Conservation (phyloP, 2,113 vertebrate genomes). For the Microtus richardsoni region DNA sequence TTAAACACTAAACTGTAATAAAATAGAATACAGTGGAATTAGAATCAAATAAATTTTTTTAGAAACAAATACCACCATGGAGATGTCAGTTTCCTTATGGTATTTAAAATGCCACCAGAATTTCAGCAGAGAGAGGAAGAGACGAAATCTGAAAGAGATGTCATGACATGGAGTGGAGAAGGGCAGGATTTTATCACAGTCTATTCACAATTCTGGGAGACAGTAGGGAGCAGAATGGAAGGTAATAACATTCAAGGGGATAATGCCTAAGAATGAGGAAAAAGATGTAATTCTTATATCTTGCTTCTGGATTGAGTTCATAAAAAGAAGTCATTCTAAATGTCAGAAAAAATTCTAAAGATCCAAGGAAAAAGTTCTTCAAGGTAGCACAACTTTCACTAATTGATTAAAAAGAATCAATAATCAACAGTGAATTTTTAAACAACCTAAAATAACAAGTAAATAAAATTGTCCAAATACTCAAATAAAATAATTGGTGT, state of each 20-base stretch:
- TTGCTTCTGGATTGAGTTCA: neutral
- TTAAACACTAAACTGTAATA: neutral
- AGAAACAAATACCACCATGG: neutral
- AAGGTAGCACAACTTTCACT: neutral
- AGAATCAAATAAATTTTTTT: neutral
- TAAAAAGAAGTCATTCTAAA: neutral
- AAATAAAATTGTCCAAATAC: neutral
- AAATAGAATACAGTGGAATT: neutral
- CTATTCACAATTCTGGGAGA: neutral
- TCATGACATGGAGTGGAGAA: neutral
- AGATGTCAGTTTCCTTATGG: neutral
- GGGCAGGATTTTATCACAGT: neutral
- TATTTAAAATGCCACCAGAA: neutral
- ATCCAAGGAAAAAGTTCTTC: neutral
- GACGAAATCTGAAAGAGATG: neutral
- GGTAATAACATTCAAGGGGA: neutral
- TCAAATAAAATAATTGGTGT: neutral
- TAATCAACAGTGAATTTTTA: neutral
- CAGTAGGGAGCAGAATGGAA: neutral
- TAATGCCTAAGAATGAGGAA: neutral
- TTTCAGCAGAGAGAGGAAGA: neutral
- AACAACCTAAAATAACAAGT: neutral
- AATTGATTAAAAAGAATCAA: neutral
- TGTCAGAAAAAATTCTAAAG: neutral
- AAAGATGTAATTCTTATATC: neutral